These are phyloP conservation scores for Plectrocnemia conspersa DNA, from an alignment of 1,140 invertebrate genomes.

Conservation along the genomic window DNA sequence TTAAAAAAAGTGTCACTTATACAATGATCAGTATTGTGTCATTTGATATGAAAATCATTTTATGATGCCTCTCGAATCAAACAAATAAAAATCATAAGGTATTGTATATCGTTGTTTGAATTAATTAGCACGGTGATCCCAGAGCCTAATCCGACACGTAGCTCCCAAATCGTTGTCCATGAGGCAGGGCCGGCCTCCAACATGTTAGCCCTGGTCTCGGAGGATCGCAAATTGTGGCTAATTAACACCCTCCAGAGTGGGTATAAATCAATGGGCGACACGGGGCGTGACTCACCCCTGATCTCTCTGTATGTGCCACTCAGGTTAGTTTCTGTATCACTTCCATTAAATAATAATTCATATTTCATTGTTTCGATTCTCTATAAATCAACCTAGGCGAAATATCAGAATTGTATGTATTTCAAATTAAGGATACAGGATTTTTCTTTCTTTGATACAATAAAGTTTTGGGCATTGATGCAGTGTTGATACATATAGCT, in stretches of 20 bases:
- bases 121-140: constrained; percentile 15
- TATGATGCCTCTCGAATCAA: no score
- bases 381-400: background rate
- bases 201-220: constrained; percentile 12
- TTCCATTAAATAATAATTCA: background rate
- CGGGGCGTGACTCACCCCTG: constrained; percentile 1
- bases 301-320: background rate
- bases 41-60: background rate
- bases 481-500: no score
- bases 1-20: no score
- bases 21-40: background rate
- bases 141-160: constrained; percentile 7
- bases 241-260: constrained; percentile 26
- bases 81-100: constrained; percentile 4
- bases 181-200: background rate
- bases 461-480: no score
- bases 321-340: background rate
- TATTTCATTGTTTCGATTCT: no score
- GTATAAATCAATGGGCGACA: constrained; percentile 21
- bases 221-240: constrained; percentile 30
- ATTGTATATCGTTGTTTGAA: background rate
- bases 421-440: background rate
- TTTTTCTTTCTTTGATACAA: no score
- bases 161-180: constrained; percentile 1
- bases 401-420: background rate